Evolutionary conservation across 2,113 vertebrate genomes (phyloP).

Genomic region (Coracopsis vasa): DNA sequence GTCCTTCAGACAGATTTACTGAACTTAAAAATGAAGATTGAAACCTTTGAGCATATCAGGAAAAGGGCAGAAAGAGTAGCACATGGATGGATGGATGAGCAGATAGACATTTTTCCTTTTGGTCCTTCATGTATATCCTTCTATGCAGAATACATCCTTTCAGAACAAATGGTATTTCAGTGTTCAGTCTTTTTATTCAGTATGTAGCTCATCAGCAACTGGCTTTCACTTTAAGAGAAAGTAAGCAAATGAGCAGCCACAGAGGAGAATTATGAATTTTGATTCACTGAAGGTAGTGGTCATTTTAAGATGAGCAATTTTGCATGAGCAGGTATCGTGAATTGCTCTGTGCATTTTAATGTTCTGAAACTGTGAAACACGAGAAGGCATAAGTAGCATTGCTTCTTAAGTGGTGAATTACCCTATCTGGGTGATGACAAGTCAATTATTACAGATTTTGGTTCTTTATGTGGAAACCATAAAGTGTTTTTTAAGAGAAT

Average conservation of each 20-base stretch:
- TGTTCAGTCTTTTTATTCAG: neutral
- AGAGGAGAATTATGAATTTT: constrained; percentile 41
- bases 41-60: neutral
- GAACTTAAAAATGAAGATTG: neutral
- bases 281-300: neutral
- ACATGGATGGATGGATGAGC: neutral
- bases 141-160: neutral
- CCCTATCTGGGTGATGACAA: constrained; percentile 1
- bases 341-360: constrained; percentile 30
- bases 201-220: neutral
- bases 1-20: neutral
- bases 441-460: constrained; percentile 1
- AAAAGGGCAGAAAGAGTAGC: neutral
- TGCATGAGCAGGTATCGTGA: neutral
- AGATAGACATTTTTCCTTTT: neutral
- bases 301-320: constrained; percentile 38
- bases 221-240: neutral
- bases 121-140: neutral
- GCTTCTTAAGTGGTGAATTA: constrained; percentile 41
- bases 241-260: constrained; percentile 34
- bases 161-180: constrained; percentile 7
- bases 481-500: constrained; percentile 47
- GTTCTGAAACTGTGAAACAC: constrained; percentile 22
- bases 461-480: constrained; percentile 33
- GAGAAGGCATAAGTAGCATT: neutral